Evolutionary conservation across 2,797 vertebrate genomes (phyloP).

Genomic region (Cirrhinus molitorella): DNA sequence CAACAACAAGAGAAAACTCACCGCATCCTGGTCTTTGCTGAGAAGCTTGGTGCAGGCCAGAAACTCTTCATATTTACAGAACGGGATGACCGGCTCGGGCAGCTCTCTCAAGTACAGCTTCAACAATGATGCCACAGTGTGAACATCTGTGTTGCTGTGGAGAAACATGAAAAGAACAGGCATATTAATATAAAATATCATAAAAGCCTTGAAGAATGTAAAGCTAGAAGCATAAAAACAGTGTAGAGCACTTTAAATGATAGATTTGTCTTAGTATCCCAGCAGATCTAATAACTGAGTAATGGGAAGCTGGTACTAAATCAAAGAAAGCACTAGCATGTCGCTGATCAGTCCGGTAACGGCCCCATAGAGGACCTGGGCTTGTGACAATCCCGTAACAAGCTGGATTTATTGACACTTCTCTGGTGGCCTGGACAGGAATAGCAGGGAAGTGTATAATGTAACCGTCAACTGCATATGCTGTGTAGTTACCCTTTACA

Average conservation of each 20-base stretch:
- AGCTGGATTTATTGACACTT: conserved; percentile 18
- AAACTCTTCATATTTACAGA: conserved; percentile 92
- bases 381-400: background rate
- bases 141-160: conserved; percentile 93
- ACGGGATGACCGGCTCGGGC: conserved; percentile 95
- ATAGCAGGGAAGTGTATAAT: background rate
- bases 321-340: background rate
- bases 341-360: background rate
- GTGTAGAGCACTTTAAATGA: background rate
- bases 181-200: background rate
- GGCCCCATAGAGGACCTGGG: background rate
- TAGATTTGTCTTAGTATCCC: background rate
- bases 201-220: background rate
- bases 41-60: conserved; percentile 90
- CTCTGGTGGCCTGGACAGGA: conserved; percentile 15
- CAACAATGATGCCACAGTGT: conserved; percentile 95
- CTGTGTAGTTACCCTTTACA: background rate
- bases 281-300: background rate
- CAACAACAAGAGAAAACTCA: conserved; percentile 74
- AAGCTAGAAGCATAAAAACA: background rate
- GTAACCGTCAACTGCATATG: background rate
- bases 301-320: conserved; percentile 6
- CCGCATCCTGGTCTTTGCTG: conserved; percentile 90
- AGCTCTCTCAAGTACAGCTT: conserved; percentile 96
- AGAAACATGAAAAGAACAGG: conserved; percentile 53